Base-by-base conservation (phyloP, 2,888 invertebrate genomes). In the Criorhina ranunculi region DNA sequence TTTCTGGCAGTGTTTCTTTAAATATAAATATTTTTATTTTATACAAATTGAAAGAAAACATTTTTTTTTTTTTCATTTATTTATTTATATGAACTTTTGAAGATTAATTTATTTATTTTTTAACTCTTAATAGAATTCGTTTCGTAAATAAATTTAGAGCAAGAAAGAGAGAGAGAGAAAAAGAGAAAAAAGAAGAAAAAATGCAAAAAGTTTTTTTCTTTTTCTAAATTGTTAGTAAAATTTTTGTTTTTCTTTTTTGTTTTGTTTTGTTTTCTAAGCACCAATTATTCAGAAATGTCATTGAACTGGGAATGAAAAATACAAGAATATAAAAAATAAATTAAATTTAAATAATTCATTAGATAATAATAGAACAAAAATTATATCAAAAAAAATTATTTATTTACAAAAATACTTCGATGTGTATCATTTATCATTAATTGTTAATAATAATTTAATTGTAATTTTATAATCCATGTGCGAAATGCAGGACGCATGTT, bases 391-490 rank as follows among this genome's bases (percentile, higher is more conserved):
- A 44, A 46, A 29, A 31, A 57, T 37, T 19, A 57, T 66, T 57
- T 85, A 85, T 85, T 53, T 85, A 85, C 85, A 85, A 85, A 85
- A 80, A 85, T 83, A 83, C 83, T 83, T 83, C 83, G 83, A 83
- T 83, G 83, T 83, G 83, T 83, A 73, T 55, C 24, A 80, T 66
- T 46, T 69, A 40, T 62, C 31, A 33, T 62, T 67, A 12, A 44
- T 59, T 53, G 35, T 62, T 44, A 75, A 67, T 77, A 37, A 64
- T 64, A 70, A 70, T 70, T 77, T 29, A 77, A 51, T 76, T 70
- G 67, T 51, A 69, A 70, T 75, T n/a, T 76, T 69, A 57, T 80
- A 59, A 70, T 29, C 29, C 66, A 44, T 82, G 82, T 78, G 72
- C 64, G 42, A 69, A 49, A 59, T 66, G 77, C 77, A 64, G 69